These are phyloP conservation scores for Polylopha cassiicola DNA, from an alignment of 2,888 invertebrate species.

Conservation along the genomic window DNA sequence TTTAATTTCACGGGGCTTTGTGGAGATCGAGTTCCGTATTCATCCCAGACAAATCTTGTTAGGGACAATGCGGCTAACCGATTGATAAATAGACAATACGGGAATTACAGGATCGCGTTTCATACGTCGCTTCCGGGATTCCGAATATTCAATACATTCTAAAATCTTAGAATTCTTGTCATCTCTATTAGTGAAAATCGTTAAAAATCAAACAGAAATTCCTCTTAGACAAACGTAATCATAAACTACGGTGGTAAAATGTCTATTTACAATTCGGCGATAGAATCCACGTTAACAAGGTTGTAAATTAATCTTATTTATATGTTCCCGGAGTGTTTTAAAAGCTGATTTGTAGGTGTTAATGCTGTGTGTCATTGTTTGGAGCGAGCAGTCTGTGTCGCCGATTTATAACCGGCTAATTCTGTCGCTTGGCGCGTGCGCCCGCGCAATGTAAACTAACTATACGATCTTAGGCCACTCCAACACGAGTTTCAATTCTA, in stretches of 20 bases:
- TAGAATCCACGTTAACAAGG: no score
- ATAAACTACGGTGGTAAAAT: no score
- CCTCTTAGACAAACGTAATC: no score
- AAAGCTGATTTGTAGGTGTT: conserved; percentile 15
- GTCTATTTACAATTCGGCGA: no score
- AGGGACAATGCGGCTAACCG: conserved; percentile 46
- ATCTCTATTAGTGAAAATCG: no score
- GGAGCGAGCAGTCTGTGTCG: conserved; percentile 23
- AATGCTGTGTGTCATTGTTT: conserved; percentile 19
- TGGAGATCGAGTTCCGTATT: conserved; percentile 45
- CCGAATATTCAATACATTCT: no score
- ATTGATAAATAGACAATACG: conserved; percentile 46
- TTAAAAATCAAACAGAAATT: no score
- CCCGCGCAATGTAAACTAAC: conserved; percentile 36
- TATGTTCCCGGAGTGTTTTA: conserved; percentile 3
- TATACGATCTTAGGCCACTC: conserved; percentile 18
- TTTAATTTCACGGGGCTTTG: conserved; percentile 51
- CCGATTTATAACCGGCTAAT: conserved; percentile 44
- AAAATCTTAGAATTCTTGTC: no score
- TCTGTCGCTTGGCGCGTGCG: conserved; percentile 33
- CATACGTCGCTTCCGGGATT: conserved; percentile 55
- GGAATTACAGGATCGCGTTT: conserved; percentile 58
- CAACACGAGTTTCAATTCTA: conserved; percentile 4
- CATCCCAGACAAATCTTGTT: conserved; percentile 59
- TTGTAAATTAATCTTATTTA: conserved; percentile 9